These are phyloP conservation scores for Antitype chi DNA, from an alignment of 2,888 invertebrate species.

Conservation along the genomic window DNA sequence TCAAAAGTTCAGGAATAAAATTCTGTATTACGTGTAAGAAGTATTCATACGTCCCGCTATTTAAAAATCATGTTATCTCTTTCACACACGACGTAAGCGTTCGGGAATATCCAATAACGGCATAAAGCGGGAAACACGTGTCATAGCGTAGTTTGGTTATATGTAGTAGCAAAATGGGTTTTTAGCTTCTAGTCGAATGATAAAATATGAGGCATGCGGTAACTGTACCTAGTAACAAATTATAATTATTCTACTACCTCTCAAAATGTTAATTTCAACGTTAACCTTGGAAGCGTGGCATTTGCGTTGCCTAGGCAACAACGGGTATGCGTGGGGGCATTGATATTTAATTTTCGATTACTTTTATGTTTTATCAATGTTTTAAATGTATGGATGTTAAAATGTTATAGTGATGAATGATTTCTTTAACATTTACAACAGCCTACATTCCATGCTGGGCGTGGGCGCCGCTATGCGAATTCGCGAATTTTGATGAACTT, in stretches of 20 bases:
- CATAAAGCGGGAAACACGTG: slow-evolving; percentile 66
- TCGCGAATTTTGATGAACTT: slow-evolving; percentile 67
- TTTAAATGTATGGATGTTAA: slow-evolving; percentile 8
- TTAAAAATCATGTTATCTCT: slow-evolving; percentile 45
- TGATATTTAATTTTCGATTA: slow-evolving; percentile 17
- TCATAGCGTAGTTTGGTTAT: slow-evolving; percentile 48
- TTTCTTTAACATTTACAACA: slow-evolving; percentile 1
- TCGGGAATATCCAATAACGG: slow-evolving; percentile 56
- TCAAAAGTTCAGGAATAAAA: slow-evolving; percentile 57
- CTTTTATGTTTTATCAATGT: slow-evolving; percentile 20
- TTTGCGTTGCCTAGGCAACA: slow-evolving; percentile 70
- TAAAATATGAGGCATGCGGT: slow-evolving; percentile 43
- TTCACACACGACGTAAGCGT: slow-evolving; percentile 28
- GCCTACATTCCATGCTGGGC: slow-evolving; percentile 52
- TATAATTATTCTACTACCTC: slow-evolving; percentile 24
- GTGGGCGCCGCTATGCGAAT: slow-evolving; percentile 57
- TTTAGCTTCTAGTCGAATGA: slow-evolving; percentile 15
- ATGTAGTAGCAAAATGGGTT: slow-evolving; percentile 22
- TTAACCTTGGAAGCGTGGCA: slow-evolving; percentile 55
- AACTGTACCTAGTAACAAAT: slow-evolving; percentile 26
- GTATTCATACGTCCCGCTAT: slow-evolving; percentile 41
- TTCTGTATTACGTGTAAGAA: slow-evolving; percentile 37
- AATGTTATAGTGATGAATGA: background rate
- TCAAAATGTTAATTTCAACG: slow-evolving; percentile 45
- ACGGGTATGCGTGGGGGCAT: slow-evolving; percentile 45